These are phyloP conservation scores for Odontamblyopus lacepedii DNA, from an alignment of 2,797 vertebrate species.

Conservation along the genomic window DNA sequence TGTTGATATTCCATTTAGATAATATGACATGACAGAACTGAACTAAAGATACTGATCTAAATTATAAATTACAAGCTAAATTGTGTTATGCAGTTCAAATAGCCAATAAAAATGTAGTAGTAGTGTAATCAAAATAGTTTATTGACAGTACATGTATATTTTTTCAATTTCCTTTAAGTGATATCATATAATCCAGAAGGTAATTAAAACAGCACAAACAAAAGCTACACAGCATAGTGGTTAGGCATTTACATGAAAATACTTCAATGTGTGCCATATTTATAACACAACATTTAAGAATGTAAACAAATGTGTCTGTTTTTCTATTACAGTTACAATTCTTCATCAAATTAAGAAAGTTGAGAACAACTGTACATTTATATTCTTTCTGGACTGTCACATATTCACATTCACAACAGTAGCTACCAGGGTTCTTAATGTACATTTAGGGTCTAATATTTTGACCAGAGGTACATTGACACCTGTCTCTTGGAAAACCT, in stretches of 20 bases:
- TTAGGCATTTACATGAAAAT: background rate
- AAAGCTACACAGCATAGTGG: background rate
- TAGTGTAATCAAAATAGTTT: too few species aligned
- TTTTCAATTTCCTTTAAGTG: background rate
- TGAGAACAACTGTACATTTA: background rate
- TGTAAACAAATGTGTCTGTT: background rate
- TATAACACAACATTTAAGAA: background rate
- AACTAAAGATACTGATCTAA: background rate
- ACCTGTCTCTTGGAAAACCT: slow-evolving; percentile 78
- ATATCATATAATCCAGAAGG: background rate
- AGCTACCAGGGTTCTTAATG: slow-evolving; percentile 55
- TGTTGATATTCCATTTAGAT: background rate
- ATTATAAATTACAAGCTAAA: background rate
- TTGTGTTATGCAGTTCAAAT: background rate
- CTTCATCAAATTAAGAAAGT: background rate
- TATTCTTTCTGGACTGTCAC: slow-evolving; percentile 10
- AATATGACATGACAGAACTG: background rate
- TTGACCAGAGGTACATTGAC: slow-evolving; percentile 80
- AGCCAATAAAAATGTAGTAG: too few species aligned
- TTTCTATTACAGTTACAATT: background rate
- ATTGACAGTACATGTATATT: background rate
- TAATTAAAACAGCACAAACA: background rate
- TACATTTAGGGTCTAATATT: slow-evolving; percentile 81
- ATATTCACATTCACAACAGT: slow-evolving; percentile 38
- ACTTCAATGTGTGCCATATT: background rate